Evolutionary conservation across 2,888 invertebrate genomes (phyloP).

Genomic region (Callyntrura sp.): DNA sequence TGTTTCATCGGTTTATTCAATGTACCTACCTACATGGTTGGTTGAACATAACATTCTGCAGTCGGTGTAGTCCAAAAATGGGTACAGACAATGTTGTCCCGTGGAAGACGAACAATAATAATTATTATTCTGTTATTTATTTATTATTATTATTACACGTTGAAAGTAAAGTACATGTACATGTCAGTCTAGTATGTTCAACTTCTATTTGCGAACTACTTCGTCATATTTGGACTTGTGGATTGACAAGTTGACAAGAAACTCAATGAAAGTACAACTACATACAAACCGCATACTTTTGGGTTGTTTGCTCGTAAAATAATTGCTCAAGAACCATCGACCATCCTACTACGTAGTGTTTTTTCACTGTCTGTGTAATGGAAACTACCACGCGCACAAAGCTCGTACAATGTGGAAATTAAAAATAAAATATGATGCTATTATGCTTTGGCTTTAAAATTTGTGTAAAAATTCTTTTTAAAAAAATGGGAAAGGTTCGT

Average conservation of each 20-base stretch:
- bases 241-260: constrained; percentile 48
- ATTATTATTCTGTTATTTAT: constrained; percentile 36
- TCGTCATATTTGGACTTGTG: constrained; percentile 42
- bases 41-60: background rate
- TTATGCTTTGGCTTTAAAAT: background rate
- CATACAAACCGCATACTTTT: background rate
- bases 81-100: background rate
- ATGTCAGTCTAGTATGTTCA: background rate
- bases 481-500: constrained; percentile 22
- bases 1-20: background rate
- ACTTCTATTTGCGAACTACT: background rate
- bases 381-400: background rate
- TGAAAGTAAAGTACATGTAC: too few relatives aligned
- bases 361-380: background rate
- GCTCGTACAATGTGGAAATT: background rate
- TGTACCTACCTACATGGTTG: background rate
- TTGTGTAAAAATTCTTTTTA: background rate
- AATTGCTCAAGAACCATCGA: background rate
- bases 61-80: constrained; percentile 5
- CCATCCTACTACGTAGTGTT: background rate
- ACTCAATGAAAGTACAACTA: constrained; percentile 15
- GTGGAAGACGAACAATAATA: background rate
- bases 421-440: constrained; percentile 5
- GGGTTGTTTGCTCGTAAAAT: background rate
- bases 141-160: background rate